Evolutionary conservation across 2,888 invertebrate genomes (phyloP), one percentile per base, ranked within the genome.

Genomic region (Mylabris sibirica): DNA sequence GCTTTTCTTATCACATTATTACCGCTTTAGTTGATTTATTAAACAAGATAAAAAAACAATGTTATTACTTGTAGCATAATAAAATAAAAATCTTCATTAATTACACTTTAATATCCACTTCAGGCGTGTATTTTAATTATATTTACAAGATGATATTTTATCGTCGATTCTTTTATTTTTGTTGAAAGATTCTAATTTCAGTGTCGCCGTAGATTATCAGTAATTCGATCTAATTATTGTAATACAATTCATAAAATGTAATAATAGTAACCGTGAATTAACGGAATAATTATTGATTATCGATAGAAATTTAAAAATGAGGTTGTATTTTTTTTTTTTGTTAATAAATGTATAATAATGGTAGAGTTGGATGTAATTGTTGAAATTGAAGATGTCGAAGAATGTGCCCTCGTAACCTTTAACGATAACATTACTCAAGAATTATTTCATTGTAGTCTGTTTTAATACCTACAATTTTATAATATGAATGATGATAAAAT

Each of bases 381-480:
- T 53, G 53, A 22, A 53, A 53, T 53, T 53, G 53, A 53, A 53
- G 53, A 53, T 53, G 53, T 53, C 53, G 53, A 53, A 20, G 53
- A 53, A 53, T 53, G 53, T 53, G 53, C 22, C 53, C 53, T 53
- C 53, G 22, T 53, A 53, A 53, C 53, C 53, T 53, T 53, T 53
- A 3, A 20, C 20, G 53, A 53, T 53, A 53, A 22, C 22, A 22
- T 53, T 53, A 53, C 53, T 22, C 12, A 22, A 22, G 53, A 22
- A 22, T 49, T 49, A 20, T 17, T 49, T 20, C 20, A 49, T 20
- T 53, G 22, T 22, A 12, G 22, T 22, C 53, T 2, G 9, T 53
- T 53, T 41, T 41, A 14, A 41, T 41, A 41, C 41, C 41, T 41
- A 41, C 2, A 41, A 41, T 14, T 41, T 41, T 14, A 5, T 14